Evolutionary conservation across 1,140 invertebrate genomes (phyloP).

Genomic region (Microplitis mediator): DNA sequence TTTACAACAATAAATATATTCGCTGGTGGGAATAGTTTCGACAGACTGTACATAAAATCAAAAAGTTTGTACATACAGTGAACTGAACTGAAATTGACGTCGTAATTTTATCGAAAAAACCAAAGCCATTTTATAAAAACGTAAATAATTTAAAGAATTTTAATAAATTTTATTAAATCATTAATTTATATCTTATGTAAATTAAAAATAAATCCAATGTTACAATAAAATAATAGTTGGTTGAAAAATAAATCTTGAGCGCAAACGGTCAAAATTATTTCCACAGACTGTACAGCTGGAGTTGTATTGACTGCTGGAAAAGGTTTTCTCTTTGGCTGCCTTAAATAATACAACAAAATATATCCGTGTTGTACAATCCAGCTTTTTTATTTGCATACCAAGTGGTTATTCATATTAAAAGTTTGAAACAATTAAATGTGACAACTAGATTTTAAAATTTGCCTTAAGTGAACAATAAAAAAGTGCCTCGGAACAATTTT

Average conservation of each 20-base stretch:
- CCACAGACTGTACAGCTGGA: slow-evolving; percentile 39
- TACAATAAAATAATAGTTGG: background rate
- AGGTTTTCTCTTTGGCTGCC: background rate
- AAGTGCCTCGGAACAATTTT: slow-evolving; percentile 9
- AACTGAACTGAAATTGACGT: slow-evolving; percentile 9
- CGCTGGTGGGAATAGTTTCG: slow-evolving; percentile 9
- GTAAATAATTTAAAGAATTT: background rate
- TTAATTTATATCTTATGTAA: no score
- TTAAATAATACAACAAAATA: background rate
- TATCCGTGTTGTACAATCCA: background rate
- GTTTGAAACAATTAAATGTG: background rate
- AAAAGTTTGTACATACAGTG: background rate
- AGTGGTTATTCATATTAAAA: background rate
- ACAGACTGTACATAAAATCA: slow-evolving; percentile 18
- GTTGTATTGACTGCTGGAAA: slow-evolving; percentile 44
- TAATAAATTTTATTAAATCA: no score
- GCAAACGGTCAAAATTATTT: slow-evolving; percentile 24
- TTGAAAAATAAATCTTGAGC: background rate
- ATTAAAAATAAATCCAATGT: no score
- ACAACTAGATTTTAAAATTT: background rate
- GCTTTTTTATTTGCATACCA: slow-evolving; percentile 23
- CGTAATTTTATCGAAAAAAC: background rate
- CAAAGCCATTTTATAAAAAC: background rate
- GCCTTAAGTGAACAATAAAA: slow-evolving; percentile 19
- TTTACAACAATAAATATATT: no score